Base-by-base conservation (phyloP, 2,797 vertebrate species). In the Rhinogobio ventralis region DNA sequence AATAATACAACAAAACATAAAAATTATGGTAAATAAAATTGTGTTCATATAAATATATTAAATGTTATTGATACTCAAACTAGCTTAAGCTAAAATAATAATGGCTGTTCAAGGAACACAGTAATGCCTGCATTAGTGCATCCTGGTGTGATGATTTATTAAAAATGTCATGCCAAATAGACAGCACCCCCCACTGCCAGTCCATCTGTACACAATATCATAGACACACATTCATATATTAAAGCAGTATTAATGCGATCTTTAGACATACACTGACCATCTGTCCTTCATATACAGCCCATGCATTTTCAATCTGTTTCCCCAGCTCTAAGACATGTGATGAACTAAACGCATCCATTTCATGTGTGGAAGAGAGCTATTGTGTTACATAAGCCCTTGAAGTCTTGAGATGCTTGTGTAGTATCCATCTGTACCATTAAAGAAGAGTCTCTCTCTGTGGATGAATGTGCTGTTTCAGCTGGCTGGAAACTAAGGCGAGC, bases 171-270 rank as follows among this genome's bases (percentile, higher is more conserved):
- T 79, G 74, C 79, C 81, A 86, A 84, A 84, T 72, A 81, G 62
- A 86, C 23, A 78, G 53, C 72, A 39, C 74, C 82, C 79, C 88
- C 82, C 64, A 79, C 82, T 33, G 55, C 49, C 71, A 49, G 46
- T 80, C 88, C 88, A 88, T 89, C 88, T 89, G 88, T 64, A 83
- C 82, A 82, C 66, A 64, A 79, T 62, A 82, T n/a, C 68, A 69
- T 30, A 10, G 69, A 57, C 68, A 60, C 67, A 20, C 80, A 55
- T 55, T 55, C 25, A 69, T 71, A 66, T 42, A 53, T 78, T 78
- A 46, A 69, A 76, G 23, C 62, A 55, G 57, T 20, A 68, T 83
- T 55, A 39, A 75, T 72, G 55, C 28, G 55, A 79, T 84, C 62
- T 57, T 85, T 20, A 62, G 28, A 73, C 55, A 25, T 33, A 72